Conservation (phyloP, 2,888 invertebrate species). For the Eupithecia exiguata region DNA sequence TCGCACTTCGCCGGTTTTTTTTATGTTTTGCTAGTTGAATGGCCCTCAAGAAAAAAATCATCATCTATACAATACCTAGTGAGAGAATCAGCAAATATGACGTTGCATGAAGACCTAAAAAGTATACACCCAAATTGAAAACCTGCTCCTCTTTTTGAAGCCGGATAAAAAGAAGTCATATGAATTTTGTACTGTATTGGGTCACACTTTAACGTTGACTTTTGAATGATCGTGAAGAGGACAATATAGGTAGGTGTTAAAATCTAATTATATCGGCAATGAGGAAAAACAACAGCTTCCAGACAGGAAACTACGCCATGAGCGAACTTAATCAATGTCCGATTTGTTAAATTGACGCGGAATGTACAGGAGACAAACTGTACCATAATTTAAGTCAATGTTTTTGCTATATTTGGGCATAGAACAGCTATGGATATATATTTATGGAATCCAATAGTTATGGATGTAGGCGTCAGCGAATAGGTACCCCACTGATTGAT, state of each 20-base stretch:
- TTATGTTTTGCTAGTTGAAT: too few species aligned
- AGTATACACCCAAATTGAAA: neutral
- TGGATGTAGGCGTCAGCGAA: neutral
- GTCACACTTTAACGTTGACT: neutral
- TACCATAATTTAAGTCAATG: constrained; percentile 9
- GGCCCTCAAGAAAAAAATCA: too few species aligned
- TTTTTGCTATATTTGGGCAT: neutral
- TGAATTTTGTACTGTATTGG: neutral
- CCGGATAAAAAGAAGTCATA: neutral
- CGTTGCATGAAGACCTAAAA: too few species aligned
- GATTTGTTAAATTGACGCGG: constrained; percentile 10
- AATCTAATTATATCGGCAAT: neutral
- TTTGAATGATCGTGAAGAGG: neutral
- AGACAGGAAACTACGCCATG: constrained; percentile 1
- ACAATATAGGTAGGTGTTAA: neutral
- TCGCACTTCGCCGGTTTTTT: too few species aligned
- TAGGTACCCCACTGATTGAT: neutral
- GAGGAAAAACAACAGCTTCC: neutral
- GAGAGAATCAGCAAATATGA: too few species aligned
- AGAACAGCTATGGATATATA: neutral
- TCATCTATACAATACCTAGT: too few species aligned
- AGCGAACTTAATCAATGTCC: neutral
- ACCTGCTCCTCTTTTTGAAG: neutral
- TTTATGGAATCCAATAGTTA: neutral
- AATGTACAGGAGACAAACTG: constrained; percentile 1